These are phyloP conservation scores for Ostrea edulis DNA, from an alignment of 1,140 invertebrate species.

Conservation along the genomic window DNA sequence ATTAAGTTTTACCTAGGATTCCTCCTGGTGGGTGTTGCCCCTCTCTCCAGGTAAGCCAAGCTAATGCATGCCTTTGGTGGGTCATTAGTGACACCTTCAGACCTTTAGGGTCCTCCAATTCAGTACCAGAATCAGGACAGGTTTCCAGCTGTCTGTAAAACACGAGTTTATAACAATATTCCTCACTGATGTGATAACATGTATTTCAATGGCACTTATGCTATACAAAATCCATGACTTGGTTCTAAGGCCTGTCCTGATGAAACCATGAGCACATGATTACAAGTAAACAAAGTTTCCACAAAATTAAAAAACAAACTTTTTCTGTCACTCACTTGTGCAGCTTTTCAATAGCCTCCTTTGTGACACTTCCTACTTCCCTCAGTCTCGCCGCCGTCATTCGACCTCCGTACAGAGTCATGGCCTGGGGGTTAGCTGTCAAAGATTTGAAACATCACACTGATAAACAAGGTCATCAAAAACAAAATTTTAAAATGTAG, in stretches of 20 bases:
- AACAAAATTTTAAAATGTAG: too few species aligned
- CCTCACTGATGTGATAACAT: not conserved
- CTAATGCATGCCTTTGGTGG: slow-evolving; percentile 92
- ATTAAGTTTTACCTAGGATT: slow-evolving; percentile 75
- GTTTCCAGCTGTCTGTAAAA: slow-evolving; percentile 73
- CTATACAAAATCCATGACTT: too few species aligned
- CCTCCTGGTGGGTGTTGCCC: slow-evolving; percentile 90
- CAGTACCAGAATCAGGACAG: slow-evolving; percentile 81
- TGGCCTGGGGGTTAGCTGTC: slow-evolving; percentile 69
- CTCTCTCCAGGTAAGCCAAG: slow-evolving; percentile 95
- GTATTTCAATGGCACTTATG: not conserved
- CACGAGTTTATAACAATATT: not conserved
- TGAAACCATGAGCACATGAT: too few species aligned
- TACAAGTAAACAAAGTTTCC: too few species aligned
- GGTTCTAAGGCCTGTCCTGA: too few species aligned
- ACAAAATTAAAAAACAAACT: too few species aligned
- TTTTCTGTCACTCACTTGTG: slow-evolving; percentile 84
- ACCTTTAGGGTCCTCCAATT: slow-evolving; percentile 83
- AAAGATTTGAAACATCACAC: not conserved
- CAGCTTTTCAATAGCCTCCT: slow-evolving; percentile 86
- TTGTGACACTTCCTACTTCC: slow-evolving; percentile 83
- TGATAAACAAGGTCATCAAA: not conserved
- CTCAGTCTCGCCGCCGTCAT: slow-evolving; percentile 75
- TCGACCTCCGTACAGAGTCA: slow-evolving; percentile 75
- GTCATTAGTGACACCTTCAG: slow-evolving; percentile 86